Percentiles rank a stretch among this genome's conserved stretches.
Evolutionary conservation across 1,140 invertebrate genomes (phyloP).

Genomic region (Branchinecta lindahli): DNA sequence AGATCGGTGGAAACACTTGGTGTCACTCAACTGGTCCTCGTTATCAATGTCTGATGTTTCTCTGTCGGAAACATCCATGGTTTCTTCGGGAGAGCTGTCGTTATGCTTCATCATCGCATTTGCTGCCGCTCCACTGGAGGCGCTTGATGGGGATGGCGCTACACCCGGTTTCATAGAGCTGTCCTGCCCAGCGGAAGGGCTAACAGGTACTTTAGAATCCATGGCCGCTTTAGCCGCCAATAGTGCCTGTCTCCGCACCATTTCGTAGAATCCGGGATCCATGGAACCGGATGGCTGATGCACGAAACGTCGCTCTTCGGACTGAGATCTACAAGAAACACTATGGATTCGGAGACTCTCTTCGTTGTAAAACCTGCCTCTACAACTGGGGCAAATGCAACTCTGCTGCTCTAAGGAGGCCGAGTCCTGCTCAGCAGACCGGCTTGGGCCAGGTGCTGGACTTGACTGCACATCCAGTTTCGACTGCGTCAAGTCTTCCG

Average conservation of each 20-base stretch:
- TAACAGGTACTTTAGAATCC: conserved; percentile 9
- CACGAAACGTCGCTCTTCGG: background rate
- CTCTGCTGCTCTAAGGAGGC: conserved; percentile 13
- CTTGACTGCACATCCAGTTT: background rate
- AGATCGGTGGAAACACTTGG: conserved; percentile 1
- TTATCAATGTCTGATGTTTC: conserved; percentile 11
- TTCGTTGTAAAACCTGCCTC: conserved; percentile 16
- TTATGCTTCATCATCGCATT: background rate
- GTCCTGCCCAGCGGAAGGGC: background rate
- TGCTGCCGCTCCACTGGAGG: background rate
- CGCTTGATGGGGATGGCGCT: background rate
- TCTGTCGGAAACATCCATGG: conserved; percentile 12
- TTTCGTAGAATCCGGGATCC: background rate
- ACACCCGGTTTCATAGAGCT: background rate
- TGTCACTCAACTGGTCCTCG: background rate
- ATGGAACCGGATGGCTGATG: background rate
- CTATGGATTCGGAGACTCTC: conserved; percentile 18
- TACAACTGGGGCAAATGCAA: conserved; percentile 15
- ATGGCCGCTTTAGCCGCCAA: background rate
- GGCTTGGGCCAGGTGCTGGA: conserved; percentile 1
- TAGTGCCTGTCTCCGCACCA: background rate
- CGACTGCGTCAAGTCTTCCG: background rate
- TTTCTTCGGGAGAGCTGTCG: conserved; percentile 9
- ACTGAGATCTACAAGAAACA: conserved; percentile 12
- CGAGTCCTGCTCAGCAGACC: background rate